Base-by-base conservation (phyloP, 2,888 invertebrate species). In the Eristalinus aeneus region DNA sequence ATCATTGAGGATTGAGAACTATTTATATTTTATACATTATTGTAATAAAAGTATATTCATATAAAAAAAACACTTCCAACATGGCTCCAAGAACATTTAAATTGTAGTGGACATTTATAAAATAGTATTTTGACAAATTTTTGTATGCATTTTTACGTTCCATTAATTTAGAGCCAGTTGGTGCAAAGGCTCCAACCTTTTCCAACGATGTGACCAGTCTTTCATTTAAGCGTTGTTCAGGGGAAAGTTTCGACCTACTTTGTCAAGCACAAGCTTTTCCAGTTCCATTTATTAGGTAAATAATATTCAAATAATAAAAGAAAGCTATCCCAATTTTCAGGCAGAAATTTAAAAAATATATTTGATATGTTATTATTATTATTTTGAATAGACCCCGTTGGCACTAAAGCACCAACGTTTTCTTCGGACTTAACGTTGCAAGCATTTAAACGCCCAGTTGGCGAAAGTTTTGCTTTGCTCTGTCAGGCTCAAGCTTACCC, bases 261-360 rank as follows among this genome's bases (percentile, higher is more conserved):
- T 96, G 96, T 90, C 95, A 95, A 89, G 95, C 95, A 65, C 96
- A 96, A 91, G 95, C 94, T 8, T 94, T 93, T 93, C 96, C 96
- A 23, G 86, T 86, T 10, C 72, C 86, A 56, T 61, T 86, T 31
- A 73, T 86, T 74, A 86, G 86, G 86, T 86, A 81, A 73, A 54
- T 61, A 67, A 23, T 39, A 56, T 32, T 67, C 23, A 60, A 63
- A 27, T 34, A 16, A 8, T 16, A 68, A 53, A 10, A 6, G 34
- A 11, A 22, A 36, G 46, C 39, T 60, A 76, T 61, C 54, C 22
- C 77, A 81, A 65, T 31, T 58, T 60, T 76, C 56, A 31, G 68
- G 65, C 77, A 78, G 27, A 20, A 3, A 58, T 46, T 71, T 1
- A 20, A 23, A 22, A 56, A 27, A 23, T 8, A 11, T 22, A 56